A percentile compares a stretch with the other conserved stretches of the same genome.
Evolutionary conservation across 2,797 vertebrate species (phyloP).

Genomic region (Phoeniculus purpureus): DNA sequence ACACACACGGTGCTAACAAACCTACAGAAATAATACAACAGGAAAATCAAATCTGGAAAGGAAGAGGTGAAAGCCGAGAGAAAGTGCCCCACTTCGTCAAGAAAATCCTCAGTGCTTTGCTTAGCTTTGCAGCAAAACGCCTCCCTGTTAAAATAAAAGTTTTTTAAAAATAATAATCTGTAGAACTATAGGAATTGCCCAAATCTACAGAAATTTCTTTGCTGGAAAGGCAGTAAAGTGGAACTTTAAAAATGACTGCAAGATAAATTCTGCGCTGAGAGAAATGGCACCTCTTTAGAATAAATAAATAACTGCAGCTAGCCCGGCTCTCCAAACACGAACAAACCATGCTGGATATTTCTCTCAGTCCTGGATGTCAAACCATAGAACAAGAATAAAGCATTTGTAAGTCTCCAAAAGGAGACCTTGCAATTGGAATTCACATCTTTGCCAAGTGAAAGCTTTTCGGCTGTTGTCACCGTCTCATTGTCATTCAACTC

Average conservation of each 20-base stretch:
- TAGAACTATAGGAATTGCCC: neutral
- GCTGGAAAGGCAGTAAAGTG: constrained; percentile 15
- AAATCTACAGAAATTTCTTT: neutral
- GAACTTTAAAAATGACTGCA: neutral
- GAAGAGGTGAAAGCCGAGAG: neutral
- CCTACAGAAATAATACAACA: neutral
- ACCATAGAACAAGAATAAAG: constrained; percentile 3
- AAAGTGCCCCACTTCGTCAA: neutral
- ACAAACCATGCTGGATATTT: neutral
- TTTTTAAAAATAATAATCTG: neutral
- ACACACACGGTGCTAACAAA: neutral
- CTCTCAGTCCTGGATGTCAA: constrained; percentile 35
- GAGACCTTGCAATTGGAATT: constrained; percentile 52
- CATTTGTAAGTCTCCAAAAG: constrained; percentile 34
- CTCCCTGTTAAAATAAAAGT: neutral
- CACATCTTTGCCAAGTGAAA: constrained; percentile 12
- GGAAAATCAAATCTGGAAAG: neutral
- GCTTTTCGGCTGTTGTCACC: constrained; percentile 67
- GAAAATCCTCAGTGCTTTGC: neutral
- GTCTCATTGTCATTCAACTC: constrained; percentile 81
- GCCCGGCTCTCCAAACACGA: constrained; percentile 6
- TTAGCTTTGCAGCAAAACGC: constrained; percentile 21
- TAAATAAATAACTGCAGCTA: neutral
- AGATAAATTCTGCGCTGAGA: neutral
- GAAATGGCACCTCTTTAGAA: neutral